Conservation (phyloP, 1,140 invertebrate species). For the Asobara japonica region DNA sequence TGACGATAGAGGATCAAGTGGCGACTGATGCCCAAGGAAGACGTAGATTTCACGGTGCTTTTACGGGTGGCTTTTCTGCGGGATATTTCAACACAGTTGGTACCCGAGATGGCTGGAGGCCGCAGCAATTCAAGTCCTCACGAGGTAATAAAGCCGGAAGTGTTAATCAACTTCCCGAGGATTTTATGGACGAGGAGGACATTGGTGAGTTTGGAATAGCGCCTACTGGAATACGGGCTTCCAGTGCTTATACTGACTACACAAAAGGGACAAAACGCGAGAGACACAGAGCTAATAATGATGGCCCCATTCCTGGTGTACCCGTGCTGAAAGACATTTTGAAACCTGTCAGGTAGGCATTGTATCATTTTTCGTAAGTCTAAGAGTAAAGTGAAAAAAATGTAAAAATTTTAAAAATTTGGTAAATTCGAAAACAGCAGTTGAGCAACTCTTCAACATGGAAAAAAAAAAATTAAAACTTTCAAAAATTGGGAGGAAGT, state of each 20-base stretch:
- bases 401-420: not conserved
- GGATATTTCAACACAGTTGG: conserved; percentile 98
- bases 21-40: conserved; percentile 91
- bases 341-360: conserved; percentile 75
- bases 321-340: conserved; percentile 84
- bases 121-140: conserved; percentile 92
- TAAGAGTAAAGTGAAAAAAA: too few species aligned
- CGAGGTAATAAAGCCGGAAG: conserved; percentile 72
- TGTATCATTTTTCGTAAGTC: not conserved
- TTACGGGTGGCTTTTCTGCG: conserved; percentile 98
- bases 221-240: conserved; percentile 82
- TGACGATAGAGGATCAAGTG: conserved; percentile 88
- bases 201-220: conserved; percentile 95
- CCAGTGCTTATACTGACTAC: conserved; percentile 74
- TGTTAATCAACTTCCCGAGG: conserved; percentile 77
- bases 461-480: too few species aligned
- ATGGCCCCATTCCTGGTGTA: conserved; percentile 81
- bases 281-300: conserved; percentile 61
- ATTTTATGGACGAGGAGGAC: conserved; percentile 99
- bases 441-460: too few species aligned
- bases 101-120: conserved; percentile 94
- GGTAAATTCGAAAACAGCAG: too few species aligned
- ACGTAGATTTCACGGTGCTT: conserved; percentile 97
- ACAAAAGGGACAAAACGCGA: conserved; percentile 67
- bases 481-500: too few species aligned